Conservation (phyloP, 2,797 vertebrate genomes). For the Eulemur albifrons region DNA sequence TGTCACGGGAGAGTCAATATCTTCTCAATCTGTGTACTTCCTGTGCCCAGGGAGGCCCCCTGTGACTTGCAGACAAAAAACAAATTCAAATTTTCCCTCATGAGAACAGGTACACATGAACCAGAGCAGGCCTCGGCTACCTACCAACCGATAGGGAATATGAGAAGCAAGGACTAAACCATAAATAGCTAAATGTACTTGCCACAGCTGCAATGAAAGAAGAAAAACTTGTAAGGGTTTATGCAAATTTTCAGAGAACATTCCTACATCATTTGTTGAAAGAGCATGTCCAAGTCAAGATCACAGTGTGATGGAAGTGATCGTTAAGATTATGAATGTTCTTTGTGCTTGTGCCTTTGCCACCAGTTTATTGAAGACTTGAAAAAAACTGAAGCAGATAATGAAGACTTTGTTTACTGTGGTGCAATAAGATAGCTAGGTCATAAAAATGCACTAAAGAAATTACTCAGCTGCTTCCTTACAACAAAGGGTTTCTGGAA, state of each 20-base stretch:
- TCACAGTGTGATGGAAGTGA: not conserved
- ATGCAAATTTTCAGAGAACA: not conserved
- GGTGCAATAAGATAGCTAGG: not conserved
- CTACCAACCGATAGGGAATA: not conserved
- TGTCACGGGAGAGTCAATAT: not conserved
- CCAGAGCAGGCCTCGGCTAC: not conserved
- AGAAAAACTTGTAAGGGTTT: not conserved
- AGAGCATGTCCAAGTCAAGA: not conserved
- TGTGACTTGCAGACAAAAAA: slow-evolving; percentile 26
- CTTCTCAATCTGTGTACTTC: not conserved
- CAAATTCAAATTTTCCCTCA: slow-evolving; percentile 28
- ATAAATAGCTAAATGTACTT: not conserved
- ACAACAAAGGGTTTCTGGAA: not conserved
- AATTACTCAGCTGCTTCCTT: not conserved
- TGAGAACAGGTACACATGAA: not conserved
- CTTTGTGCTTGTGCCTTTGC: not conserved
- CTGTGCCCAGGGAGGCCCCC: not conserved
- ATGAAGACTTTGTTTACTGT: not conserved
- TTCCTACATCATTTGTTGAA: not conserved
- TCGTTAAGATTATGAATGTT: not conserved
- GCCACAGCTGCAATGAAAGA: not conserved
- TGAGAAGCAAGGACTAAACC: not conserved
- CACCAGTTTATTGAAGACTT: not conserved
- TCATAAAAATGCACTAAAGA: not conserved
- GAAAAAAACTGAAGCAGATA: not conserved